Percentiles rank a stretch among this genome's conserved stretches.
Evolutionary conservation across 2,888 invertebrate species (phyloP).

Genomic region (Noctua janthina): DNA sequence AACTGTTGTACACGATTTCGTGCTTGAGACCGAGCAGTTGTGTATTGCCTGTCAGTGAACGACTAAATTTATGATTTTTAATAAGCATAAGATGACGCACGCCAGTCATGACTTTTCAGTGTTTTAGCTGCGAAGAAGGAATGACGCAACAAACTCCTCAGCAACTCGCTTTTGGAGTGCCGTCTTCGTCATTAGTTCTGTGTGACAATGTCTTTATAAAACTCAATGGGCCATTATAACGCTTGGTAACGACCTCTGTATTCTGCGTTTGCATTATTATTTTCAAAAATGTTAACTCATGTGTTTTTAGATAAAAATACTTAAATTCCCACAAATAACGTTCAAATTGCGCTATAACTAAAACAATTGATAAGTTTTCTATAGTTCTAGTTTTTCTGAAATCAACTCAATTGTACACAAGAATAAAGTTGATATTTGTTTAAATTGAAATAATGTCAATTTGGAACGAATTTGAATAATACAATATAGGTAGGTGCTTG

Average conservation of each 20-base stretch:
- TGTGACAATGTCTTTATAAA: not conserved
- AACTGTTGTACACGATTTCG: not conserved
- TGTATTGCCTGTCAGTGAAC: not conserved
- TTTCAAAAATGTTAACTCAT: not conserved
- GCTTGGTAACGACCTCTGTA: not conserved
- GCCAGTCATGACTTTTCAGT: not conserved
- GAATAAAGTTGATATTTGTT: not conserved
- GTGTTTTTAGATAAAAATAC: not conserved
- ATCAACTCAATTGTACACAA: not conserved
- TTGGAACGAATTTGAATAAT: not conserved
- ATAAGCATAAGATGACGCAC: not conserved
- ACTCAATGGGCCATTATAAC: not conserved
- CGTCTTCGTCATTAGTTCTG: constrained; percentile 1
- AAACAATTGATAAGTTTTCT: not conserved
- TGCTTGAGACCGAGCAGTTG: not conserved
- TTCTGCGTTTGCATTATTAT: not conserved
- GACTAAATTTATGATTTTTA: not conserved
- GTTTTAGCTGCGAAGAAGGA: not conserved
- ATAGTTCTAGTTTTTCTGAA: not conserved
- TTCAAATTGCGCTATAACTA: not conserved
- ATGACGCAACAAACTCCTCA: not conserved
- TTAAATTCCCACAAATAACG: not conserved
- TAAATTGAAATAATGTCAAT: constrained; percentile 8
- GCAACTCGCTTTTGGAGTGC: not conserved
- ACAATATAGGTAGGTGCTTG: not conserved